A percentile compares a stretch with the other conserved stretches of the same genome.
Evolutionary conservation across 2,888 invertebrate genomes (phyloP).

Genomic region (Platycnemis pennipes): DNA sequence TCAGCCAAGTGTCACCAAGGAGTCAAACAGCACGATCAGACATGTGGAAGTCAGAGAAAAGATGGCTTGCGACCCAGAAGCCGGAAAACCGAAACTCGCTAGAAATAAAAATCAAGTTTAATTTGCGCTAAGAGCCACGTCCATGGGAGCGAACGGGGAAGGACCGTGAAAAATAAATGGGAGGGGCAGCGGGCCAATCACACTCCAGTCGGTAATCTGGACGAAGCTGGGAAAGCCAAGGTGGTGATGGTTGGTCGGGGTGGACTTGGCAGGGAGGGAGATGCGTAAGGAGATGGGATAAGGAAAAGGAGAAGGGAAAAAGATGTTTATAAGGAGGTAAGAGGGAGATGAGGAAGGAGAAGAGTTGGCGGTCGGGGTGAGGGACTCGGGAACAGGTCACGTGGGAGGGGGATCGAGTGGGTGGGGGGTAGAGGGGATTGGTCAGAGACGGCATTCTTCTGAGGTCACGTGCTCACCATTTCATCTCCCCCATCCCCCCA

Average conservation of each 20-base stretch:
- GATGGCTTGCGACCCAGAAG: no score
- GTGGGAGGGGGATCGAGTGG: conserved; percentile 13
- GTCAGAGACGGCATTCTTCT: conserved; percentile 67
- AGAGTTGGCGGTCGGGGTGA: neutral
- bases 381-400: conserved; percentile 14
- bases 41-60: no score
- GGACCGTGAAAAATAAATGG: neutral
- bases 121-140: no score
- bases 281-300: conserved; percentile 13
- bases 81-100: no score
- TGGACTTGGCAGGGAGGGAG: neutral
- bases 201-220: neutral
- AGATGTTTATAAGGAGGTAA: neutral
- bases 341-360: neutral
- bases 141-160: neutral
- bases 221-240: neutral
- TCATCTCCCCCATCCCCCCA: conserved; percentile 1
- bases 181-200: neutral
- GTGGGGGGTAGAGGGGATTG: conserved; percentile 28
- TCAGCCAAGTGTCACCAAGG: no score
- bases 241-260: neutral
- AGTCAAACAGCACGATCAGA: no score
- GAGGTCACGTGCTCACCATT: conserved; percentile 62
- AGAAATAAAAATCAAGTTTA: no score
- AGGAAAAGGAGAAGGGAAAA: neutral